Percentiles rank a stretch among this genome's conserved stretches.
Evolutionary conservation across 1,140 invertebrate species (phyloP).

Genomic region (Aphaenogaster rudis): DNA sequence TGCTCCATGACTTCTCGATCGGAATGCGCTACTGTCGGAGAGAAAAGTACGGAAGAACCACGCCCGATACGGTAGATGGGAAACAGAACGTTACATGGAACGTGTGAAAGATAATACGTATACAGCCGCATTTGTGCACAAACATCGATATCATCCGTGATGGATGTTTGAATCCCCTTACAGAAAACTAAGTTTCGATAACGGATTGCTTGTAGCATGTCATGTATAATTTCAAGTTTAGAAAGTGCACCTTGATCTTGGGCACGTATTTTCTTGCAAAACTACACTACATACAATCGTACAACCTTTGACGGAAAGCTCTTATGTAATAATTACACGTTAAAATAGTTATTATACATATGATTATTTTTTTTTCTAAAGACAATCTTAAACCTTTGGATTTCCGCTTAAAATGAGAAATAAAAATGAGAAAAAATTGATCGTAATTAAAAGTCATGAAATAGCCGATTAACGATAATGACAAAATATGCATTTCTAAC

Average conservation of each 20-base stretch:
- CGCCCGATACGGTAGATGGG: neutral
- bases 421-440: neutral
- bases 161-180: conserved; percentile 43
- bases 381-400: neutral
- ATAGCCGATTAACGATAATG: neutral
- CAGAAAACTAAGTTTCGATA: conserved; percentile 38
- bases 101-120: conserved; percentile 7
- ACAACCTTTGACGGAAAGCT: neutral
- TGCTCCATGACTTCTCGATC: neutral
- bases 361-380: neutral
- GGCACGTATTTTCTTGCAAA: neutral
- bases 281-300: neutral
- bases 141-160: conserved; percentile 41
- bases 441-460: neutral
- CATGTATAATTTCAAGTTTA: conserved; percentile 24
- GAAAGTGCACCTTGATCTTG: neutral
- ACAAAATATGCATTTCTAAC: neutral
- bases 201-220: neutral
- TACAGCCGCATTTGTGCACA: neutral
- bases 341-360: neutral
- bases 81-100: conserved; percentile 11
- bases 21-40: neutral
- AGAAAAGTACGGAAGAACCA: conserved; percentile 44
- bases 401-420: neutral
- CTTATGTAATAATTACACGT: neutral